phyloP scores from a whole-genome alignment of 2,888 invertebrate species.

The Drosophila helvetica region DNA sequence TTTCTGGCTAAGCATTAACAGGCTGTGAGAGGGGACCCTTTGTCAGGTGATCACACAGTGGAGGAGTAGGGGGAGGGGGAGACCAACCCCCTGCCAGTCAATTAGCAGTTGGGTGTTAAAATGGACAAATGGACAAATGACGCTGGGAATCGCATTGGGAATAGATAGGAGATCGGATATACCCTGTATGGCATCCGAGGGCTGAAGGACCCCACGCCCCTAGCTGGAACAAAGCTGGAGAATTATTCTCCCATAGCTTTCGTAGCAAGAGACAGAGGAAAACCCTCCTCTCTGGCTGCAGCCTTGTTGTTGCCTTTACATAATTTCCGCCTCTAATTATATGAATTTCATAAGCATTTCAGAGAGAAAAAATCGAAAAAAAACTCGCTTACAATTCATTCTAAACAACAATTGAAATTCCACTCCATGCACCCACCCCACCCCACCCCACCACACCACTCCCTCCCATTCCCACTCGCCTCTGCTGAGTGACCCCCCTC shows the following conservation, averaged over 20 bases:
- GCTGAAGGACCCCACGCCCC: too few relatives aligned
- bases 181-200: not conserved
- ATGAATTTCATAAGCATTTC: not conserved
- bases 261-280: too few relatives aligned
- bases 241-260: not conserved
- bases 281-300: not conserved
- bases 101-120: constrained; percentile 35
- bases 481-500: constrained; percentile 23
- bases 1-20: constrained; percentile 15
- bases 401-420: constrained; percentile 31
- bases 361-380: constrained; percentile 14
- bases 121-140: constrained; percentile 10
- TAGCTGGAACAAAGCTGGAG: too few relatives aligned
- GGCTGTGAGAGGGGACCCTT: constrained; percentile 23
- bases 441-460: too few relatives aligned
- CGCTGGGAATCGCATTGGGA: not conserved
- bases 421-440: constrained; percentile 13
- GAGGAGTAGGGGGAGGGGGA: not conserved
- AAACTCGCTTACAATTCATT: constrained; percentile 9
- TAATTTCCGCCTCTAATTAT: not conserved
- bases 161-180: too few relatives aligned
- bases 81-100: constrained; percentile 1
- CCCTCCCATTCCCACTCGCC: constrained; percentile 8
- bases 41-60: constrained; percentile 32
- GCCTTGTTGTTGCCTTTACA: not conserved